phyloP scores from a whole-genome alignment of 2,113 vertebrate genomes.

The Halcyon senegalensis region DNA sequence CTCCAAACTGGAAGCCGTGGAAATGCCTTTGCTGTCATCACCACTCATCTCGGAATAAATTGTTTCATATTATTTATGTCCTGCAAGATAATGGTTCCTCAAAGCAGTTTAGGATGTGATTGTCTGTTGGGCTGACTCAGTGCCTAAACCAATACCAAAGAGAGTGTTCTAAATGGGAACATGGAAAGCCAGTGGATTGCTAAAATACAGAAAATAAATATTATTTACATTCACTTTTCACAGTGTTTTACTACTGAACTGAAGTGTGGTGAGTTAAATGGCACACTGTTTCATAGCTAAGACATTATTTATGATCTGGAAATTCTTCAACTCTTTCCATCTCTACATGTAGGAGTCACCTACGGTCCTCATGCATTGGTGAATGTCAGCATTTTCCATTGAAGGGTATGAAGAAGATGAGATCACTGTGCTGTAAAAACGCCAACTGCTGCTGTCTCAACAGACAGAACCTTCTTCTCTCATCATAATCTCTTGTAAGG shows the following conservation, averaged over 20 bases:
- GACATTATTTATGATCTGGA: background rate
- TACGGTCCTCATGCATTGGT: background rate
- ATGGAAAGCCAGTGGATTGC: background rate
- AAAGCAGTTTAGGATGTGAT: background rate
- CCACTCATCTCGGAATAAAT: background rate
- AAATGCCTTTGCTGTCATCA: background rate
- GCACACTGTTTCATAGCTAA: background rate
- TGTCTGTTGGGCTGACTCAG: background rate
- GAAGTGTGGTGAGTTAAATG: background rate
- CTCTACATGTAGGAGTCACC: background rate
- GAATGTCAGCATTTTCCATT: background rate
- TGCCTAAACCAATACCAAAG: background rate
- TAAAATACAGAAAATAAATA: background rate
- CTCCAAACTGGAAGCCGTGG: background rate
- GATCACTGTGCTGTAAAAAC: background rate
- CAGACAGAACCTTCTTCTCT: background rate
- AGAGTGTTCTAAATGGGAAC: fast-evolving
- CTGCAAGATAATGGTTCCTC: background rate
- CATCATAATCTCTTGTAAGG: background rate
- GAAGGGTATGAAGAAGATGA: background rate
- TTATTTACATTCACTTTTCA: background rate
- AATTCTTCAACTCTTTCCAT: background rate
- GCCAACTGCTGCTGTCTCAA: background rate
- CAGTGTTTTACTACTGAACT: background rate
- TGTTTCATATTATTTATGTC: background rate